Percentiles rank a stretch among this genome's conserved stretches.
Conservation (phyloP, 1,140 invertebrate genomes). For the Microplitis demolitor region DNA sequence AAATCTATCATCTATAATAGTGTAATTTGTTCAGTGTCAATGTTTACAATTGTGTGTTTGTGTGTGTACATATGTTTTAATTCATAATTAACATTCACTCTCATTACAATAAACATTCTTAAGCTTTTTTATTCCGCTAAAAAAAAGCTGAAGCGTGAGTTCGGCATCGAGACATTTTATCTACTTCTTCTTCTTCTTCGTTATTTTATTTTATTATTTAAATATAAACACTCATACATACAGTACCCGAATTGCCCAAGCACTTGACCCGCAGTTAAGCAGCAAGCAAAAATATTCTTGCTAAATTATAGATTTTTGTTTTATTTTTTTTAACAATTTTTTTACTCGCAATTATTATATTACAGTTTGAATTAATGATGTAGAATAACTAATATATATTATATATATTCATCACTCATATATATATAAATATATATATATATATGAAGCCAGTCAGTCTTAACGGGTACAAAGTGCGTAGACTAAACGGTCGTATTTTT, state of each 20-base stretch:
- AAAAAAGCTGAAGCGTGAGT: background rate
- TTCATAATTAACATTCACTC: background rate
- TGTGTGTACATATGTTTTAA: background rate
- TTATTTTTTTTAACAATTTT: background rate
- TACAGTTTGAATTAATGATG: slow-evolving; percentile 51
- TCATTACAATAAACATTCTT: slow-evolving; percentile 21
- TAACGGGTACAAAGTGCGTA: slow-evolving; percentile 44
- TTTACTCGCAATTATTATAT: slow-evolving; percentile 31
- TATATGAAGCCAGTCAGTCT: slow-evolving; percentile 59
- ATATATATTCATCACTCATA: background rate
- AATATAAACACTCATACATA: background rate
- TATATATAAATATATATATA: slow-evolving; percentile 38
- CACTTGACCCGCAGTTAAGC: slow-evolving; percentile 51
- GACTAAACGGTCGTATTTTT: background rate
- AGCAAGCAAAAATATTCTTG: slow-evolving; percentile 38
- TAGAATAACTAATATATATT: slow-evolving; percentile 46
- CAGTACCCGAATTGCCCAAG: slow-evolving; percentile 48
- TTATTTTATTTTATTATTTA: background rate
- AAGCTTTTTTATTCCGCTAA: slow-evolving; percentile 7
- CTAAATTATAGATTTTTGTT: slow-evolving; percentile 1
- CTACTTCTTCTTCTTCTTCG: background rate
- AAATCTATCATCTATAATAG: background rate
- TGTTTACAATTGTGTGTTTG: background rate
- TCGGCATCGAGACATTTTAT: slow-evolving; percentile 1
- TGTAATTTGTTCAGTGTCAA: slow-evolving; percentile 13